Percentiles rank a stretch among this genome's conserved stretches.
These are phyloP conservation scores for Cheirogaleus major DNA, from an alignment of 2,797 vertebrate species.

Conservation along the genomic window DNA sequence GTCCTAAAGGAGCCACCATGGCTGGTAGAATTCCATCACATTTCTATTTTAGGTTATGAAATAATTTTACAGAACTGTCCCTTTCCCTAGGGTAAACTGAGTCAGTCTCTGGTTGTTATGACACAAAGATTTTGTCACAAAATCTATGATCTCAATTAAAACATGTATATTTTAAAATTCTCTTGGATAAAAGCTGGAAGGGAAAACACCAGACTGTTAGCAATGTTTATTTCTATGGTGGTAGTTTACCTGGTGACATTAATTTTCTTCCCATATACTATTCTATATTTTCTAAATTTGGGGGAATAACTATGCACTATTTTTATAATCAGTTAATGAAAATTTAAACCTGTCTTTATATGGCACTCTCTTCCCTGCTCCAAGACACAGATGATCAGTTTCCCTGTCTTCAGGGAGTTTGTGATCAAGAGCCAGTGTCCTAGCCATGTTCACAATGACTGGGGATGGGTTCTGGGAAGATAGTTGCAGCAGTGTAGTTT, in stretches of 20 bases:
- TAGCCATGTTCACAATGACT: background rate
- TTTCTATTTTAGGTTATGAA: background rate
- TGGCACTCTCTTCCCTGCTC: background rate
- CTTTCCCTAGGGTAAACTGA: background rate
- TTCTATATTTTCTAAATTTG: background rate
- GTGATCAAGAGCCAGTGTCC: background rate
- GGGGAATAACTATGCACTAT: background rate
- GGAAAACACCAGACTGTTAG: background rate
- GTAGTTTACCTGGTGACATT: background rate
- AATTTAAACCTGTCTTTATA: background rate
- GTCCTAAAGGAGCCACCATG: background rate
- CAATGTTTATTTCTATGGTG: background rate
- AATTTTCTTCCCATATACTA: background rate
- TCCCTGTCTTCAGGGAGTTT: background rate
- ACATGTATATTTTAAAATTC: background rate
- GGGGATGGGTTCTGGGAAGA: background rate
- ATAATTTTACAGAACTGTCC: background rate
- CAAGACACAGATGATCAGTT: background rate
- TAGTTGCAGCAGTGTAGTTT: background rate
- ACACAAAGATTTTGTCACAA: background rate
- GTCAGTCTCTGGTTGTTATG: background rate
- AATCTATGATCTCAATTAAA: background rate
- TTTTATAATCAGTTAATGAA: background rate
- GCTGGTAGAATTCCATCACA: background rate
- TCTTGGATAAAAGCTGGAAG: background rate